Percentiles rank a stretch among this genome's conserved stretches.
These are phyloP conservation scores for Setophaga petechia DNA, from an alignment of 2,113 vertebrate species.

Conservation along the genomic window DNA sequence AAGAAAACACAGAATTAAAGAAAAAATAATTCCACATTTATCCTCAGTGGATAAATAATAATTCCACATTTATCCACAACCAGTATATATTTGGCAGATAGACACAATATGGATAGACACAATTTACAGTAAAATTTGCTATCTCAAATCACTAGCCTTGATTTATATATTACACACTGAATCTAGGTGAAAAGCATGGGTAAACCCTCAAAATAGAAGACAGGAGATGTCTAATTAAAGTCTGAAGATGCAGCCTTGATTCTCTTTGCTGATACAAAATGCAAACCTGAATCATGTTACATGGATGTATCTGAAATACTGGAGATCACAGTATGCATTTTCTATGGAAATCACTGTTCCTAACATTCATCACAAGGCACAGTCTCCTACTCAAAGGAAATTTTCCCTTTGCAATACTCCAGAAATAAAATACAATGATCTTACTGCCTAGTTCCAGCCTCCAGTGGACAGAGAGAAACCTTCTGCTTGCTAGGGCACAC, in stretches of 20 bases:
- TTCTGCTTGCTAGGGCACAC: not conserved
- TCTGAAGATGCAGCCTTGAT: not conserved
- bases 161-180: not conserved
- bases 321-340: not conserved
- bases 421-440: not conserved
- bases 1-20: not conserved
- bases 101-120: not conserved
- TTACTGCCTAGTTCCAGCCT: not conserved
- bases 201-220: not conserved
- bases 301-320: not conserved
- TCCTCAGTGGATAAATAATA: not conserved
- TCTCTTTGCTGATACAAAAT: not conserved
- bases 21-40: not conserved
- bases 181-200: not conserved
- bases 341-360: not conserved
- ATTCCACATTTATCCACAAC: too few relatives aligned
- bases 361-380: not conserved
- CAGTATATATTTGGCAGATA: not conserved
- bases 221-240: not conserved
- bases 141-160: not conserved
- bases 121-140: not conserved
- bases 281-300: not conserved
- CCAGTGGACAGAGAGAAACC: not conserved
- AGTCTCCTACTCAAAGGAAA: not conserved
- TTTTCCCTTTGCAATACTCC: not conserved